A percentile compares a stretch with the other conserved stretches of the same genome.
Conservation (phyloP, 2,888 invertebrate genomes). For the Hydraecia micacea region DNA sequence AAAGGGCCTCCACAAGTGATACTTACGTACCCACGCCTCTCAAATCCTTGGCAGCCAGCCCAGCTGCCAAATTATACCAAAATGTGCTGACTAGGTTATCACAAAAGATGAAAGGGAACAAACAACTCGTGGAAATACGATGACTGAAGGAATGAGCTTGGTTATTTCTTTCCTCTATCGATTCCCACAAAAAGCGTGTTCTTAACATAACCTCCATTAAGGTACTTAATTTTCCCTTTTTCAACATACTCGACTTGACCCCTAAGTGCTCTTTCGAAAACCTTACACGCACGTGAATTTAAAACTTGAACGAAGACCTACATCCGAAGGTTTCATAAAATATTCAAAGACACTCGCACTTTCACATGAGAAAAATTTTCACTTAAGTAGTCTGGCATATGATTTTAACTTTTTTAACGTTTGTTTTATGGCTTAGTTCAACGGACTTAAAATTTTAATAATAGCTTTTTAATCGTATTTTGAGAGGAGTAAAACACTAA, state of each 20-base stretch:
- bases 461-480: background rate
- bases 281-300: constrained; percentile 30
- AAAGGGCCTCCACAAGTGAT: constrained; percentile 6
- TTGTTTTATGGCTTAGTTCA: background rate
- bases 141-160: background rate
- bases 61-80: constrained; percentile 3
- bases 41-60: constrained; percentile 5
- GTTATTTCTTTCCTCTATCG: background rate
- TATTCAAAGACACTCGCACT: constrained; percentile 48
- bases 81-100: background rate
- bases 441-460: background rate
- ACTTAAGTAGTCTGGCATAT: background rate
- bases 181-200: background rate
- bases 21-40: background rate
- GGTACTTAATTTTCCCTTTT: background rate
- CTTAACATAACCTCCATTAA: background rate
- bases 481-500: background rate
- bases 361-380: constrained; percentile 19
- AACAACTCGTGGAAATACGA: background rate
- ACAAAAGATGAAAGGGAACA: background rate
- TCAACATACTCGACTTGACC: constrained; percentile 1
- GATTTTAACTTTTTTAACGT: background rate
- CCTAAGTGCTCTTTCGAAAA: constrained; percentile 34
- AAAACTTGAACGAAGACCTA: constrained; percentile 23
- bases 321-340: constrained; percentile 39